Conservation (phyloP, 2,888 invertebrate genomes). For the Phytoseiulus persimilis region DNA sequence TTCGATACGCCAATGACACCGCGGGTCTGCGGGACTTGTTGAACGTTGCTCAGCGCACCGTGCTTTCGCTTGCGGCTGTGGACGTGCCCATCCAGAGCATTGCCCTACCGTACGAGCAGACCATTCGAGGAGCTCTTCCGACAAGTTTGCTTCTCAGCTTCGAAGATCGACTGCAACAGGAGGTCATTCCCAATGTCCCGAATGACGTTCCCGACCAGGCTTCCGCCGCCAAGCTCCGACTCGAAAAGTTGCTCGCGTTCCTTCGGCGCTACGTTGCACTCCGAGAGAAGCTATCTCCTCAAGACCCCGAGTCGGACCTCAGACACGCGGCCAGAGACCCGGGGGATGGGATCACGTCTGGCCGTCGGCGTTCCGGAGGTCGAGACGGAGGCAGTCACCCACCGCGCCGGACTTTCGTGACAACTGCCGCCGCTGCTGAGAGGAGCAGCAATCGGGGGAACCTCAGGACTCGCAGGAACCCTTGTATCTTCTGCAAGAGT, state of each 20-base stretch:
- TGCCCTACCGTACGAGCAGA: neutral
- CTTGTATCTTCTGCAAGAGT: neutral
- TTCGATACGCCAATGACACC: neutral
- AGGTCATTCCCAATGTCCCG: neutral
- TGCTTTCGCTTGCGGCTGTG: neutral
- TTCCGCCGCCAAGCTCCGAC: neutral
- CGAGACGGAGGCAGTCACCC: no score
- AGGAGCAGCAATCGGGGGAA: neutral
- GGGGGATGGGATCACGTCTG: no score
- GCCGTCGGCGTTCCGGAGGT: neutral
- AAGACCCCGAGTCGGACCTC: no score
- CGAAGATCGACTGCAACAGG: neutral
- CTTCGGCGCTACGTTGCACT: no score
- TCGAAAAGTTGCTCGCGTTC: neutral
- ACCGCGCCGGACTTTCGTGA: no score
- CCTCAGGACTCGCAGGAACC: neutral
- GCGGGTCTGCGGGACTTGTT: neutral
- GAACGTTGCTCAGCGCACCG: neutral
- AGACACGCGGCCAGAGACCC: neutral
- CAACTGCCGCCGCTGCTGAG: neutral
- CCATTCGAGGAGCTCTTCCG: neutral
- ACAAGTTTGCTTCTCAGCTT: neutral
- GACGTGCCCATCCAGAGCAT: neutral
- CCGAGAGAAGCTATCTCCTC: no score
- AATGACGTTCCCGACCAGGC: neutral